Evolutionary conservation across 2,888 invertebrate genomes (phyloP), one percentile per base, ranked within the genome.

Genomic region (Empis stercorea): DNA sequence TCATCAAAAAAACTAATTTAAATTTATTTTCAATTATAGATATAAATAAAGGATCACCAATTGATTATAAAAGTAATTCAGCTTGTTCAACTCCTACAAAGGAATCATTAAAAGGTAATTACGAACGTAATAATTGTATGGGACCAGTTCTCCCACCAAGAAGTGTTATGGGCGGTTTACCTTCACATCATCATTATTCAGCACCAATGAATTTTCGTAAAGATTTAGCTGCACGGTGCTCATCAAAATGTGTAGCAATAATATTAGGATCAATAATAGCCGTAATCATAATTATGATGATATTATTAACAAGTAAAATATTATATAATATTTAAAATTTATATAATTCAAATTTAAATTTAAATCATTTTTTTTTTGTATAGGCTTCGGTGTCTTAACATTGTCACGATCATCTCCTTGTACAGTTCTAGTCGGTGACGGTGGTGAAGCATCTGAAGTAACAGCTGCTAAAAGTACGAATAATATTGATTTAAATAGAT

Each of bases 231-330:
- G 84, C 87, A 58, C 77, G 80, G 61, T 94, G 94, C 72, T 87
- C 88, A 54, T 93, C 93, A 88, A 87, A 87, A 70, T 88, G 92
- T 71, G 82, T 89, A 57, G 89, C 92, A 54, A 85, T 94, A 65
- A 80, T 85, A 57, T 84, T 89, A 66, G 84, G 91, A 64, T 78
- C 87, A 70, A 76, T 91, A 59, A 82, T 87, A 59, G 80, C 87
- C 59, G 78, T 87, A 61, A 76, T 93, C 58, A 79, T 84, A 62
- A 84, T 88, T 56, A 83, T 87, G 56, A 76, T 91, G 57, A 81
- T 85, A 57, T 89, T 89, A 73, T 82, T 93, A 73, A 84, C 87
- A 74, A 88, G 91, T 91, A 72, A 73, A 69, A 48, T 27, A 6
- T 11, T 16, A 39, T 11, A 15, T 5, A 16, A 17, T 10, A 20